phyloP scores from a whole-genome alignment of 92 coral and sea anemone genomes.

The Diadumene lineata region DNA sequence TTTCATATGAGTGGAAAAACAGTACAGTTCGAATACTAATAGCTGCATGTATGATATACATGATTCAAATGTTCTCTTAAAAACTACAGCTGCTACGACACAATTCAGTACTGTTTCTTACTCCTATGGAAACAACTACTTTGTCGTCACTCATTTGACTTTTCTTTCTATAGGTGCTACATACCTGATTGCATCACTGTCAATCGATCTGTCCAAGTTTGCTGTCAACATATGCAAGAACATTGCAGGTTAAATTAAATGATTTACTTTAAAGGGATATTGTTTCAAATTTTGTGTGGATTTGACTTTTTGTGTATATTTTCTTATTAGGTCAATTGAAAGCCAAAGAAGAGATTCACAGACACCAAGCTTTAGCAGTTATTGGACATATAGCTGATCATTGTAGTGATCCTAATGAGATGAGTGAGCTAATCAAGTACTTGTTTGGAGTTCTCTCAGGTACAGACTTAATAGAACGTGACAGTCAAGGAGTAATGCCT shows the following conservation, averaged over 20 bases:
- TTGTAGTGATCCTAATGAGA: slow-evolving; percentile 87
- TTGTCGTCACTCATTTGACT: not conserved
- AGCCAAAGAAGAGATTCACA: slow-evolving; percentile 82
- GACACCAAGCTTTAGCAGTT: slow-evolving; percentile 66
- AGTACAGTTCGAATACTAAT: no score
- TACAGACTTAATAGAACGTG: slow-evolving; percentile 12
- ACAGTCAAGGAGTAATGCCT: no score
- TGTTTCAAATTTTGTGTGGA: no score
- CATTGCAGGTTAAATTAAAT: slow-evolving; percentile 57
- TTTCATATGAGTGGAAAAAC: no score
- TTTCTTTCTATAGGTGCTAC: slow-evolving; percentile 60
- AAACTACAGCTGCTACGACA: no score
- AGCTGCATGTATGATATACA: no score
- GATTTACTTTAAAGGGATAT: no score
- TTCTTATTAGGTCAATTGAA: slow-evolving; percentile 71
- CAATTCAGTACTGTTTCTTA: no score
- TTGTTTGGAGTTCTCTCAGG: slow-evolving; percentile 85
- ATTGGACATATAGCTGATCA: slow-evolving; percentile 79
- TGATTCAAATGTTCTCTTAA: no score
- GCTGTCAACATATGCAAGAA: slow-evolving; percentile 79
- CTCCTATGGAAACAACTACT: no score
- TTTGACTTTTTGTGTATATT: no score
- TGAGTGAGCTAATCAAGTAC: slow-evolving; percentile 75
- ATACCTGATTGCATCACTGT: slow-evolving; percentile 67
- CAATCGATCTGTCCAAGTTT: slow-evolving; percentile 95